A percentile compares a stretch with the other conserved stretches of the same genome.
These are phyloP conservation scores for Amphipyra berbera DNA, from an alignment of 2,888 invertebrate genomes.

Conservation along the genomic window DNA sequence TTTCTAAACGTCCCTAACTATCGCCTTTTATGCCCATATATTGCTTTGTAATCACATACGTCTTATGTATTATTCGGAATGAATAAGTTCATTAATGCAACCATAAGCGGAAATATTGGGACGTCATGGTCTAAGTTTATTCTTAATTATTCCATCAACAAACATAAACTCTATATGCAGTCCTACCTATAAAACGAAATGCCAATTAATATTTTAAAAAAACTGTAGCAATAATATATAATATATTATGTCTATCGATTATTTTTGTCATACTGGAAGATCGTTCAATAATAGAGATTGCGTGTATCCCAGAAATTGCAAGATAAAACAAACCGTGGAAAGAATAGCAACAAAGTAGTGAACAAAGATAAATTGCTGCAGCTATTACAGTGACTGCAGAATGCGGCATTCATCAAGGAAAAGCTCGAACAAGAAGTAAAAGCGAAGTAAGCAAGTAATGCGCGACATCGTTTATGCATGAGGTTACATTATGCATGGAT, in stretches of 20 bases:
- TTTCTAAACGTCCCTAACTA: constrained; percentile 71
- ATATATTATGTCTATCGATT: background rate
- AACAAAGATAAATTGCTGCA: constrained; percentile 62
- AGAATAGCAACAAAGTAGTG: constrained; percentile 53
- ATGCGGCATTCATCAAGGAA: constrained; percentile 67
- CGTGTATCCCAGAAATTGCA: constrained; percentile 9
- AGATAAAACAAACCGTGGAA: constrained; percentile 38
- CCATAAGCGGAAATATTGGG: constrained; percentile 31
- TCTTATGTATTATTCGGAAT: constrained; percentile 48
- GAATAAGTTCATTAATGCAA: constrained; percentile 54
- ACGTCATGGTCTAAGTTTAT: constrained; percentile 12
- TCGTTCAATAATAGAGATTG: constrained; percentile 1
- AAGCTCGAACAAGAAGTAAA: constrained; percentile 73
- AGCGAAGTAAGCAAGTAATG: constrained; percentile 73
- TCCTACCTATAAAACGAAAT: background rate
- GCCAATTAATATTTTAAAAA: background rate
- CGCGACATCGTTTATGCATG: constrained; percentile 83
- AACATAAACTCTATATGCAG: background rate
- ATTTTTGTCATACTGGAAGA: constrained; percentile 8
- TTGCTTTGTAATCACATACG: constrained; percentile 62
- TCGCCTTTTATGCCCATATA: constrained; percentile 66
- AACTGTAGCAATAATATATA: background rate
- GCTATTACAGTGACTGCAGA: constrained; percentile 64
- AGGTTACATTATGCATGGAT: constrained; percentile 83
- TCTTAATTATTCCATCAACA: constrained; percentile 9